Evolutionary conservation across 2,888 invertebrate genomes (phyloP).

Genomic region (Drosophila quinaria): DNA sequence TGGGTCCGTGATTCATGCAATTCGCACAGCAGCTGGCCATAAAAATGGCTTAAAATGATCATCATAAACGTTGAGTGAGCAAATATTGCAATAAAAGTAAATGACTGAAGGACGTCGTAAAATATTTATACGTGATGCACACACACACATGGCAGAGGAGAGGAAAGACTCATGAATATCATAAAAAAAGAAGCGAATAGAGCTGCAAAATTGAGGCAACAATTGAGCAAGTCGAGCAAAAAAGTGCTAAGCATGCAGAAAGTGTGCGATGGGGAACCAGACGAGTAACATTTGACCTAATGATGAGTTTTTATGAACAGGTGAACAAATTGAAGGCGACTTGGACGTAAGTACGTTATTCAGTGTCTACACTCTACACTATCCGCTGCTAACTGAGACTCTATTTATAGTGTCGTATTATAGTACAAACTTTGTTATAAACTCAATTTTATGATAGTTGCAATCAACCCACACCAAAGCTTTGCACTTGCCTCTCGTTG

Average conservation of each 20-base stretch:
- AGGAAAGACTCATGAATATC: conserved; percentile 58
- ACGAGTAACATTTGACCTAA: conserved; percentile 58
- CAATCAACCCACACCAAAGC: conserved; percentile 66
- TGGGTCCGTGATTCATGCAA: conserved; percentile 82
- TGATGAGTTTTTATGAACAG: conserved; percentile 39
- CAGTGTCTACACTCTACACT: conserved; percentile 27
- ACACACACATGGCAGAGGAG: conserved; percentile 23
- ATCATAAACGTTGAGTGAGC: conserved; percentile 86
- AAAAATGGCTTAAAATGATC: conserved; percentile 86
- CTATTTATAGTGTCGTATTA: conserved; percentile 64
- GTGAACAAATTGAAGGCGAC: conserved; percentile 38
- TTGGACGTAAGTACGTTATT: conserved; percentile 17
- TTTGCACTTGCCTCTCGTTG: conserved; percentile 20
- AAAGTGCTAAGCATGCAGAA: conserved; percentile 67
- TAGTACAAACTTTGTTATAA: conserved; percentile 64
- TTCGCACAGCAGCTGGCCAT: conserved; percentile 79
- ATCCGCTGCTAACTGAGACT: not conserved
- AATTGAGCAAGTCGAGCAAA: conserved; percentile 46
- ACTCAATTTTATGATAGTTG: conserved; percentile 54
- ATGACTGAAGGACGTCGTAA: conserved; percentile 85
- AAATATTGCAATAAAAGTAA: conserved; percentile 86
- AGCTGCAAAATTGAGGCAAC: conserved; percentile 51
- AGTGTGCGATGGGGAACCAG: conserved; percentile 21
- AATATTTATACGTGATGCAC: conserved; percentile 81
- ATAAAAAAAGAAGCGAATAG: conserved; percentile 42